phyloP scores from a whole-genome alignment of 2,888 invertebrate genomes.

The Epinotia bilunana region DNA sequence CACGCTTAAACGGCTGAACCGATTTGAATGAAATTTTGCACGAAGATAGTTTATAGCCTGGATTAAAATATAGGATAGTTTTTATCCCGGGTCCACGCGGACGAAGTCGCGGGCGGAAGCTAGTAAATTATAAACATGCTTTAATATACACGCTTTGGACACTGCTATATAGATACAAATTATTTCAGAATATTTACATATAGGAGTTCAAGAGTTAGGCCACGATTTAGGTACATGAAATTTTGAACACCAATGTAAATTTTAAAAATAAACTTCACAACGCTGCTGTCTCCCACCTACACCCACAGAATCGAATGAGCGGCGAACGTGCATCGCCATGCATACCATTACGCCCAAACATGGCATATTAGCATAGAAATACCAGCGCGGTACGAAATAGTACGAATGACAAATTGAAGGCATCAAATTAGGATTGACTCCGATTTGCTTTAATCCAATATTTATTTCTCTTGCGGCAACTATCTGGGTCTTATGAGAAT shows the following conservation, averaged over 20 bases:
- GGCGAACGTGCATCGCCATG: constrained; percentile 55
- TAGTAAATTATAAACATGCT: no score
- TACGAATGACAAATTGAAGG: constrained; percentile 51
- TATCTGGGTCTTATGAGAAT: constrained; percentile 5
- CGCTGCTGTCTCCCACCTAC: constrained; percentile 37
- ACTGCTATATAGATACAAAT: no score
- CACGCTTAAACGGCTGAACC: no score
- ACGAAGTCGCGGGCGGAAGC: no score
- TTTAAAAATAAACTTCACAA: neutral
- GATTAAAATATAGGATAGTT: no score
- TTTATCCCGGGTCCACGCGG: no score
- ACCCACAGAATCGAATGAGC: constrained; percentile 52
- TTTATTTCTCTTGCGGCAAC: constrained; percentile 24
- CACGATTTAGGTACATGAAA: neutral
- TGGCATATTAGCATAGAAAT: constrained; percentile 65
- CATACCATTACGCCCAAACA: constrained; percentile 66
- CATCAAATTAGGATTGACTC: constrained; percentile 47
- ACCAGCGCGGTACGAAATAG: constrained; percentile 45
- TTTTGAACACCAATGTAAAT: neutral
- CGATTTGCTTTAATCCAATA: constrained; percentile 38
- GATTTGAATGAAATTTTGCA: no score
- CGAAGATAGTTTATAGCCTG: no score
- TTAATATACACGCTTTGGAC: no score
- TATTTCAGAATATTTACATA: no score
- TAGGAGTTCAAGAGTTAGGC: neutral